phyloP scores from a whole-genome alignment of 2,113 vertebrate genomes.

The Ctenodactylus gundi region DNA sequence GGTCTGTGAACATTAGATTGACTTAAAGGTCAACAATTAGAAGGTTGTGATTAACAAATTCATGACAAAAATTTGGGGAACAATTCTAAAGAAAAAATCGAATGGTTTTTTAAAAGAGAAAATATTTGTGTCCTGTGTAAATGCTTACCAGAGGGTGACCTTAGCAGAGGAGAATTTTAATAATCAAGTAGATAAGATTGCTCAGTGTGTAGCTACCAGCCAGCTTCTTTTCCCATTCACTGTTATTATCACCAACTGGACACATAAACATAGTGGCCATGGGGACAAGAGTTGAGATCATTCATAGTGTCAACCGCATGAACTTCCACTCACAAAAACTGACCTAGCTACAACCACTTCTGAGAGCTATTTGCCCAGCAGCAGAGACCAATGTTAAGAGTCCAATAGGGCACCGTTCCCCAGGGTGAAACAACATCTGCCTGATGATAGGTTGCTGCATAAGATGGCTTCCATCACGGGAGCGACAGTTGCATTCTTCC shows the following conservation, averaged over 20 bases:
- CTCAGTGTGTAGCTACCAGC: too few species aligned
- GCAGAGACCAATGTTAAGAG: background rate
- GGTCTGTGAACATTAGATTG: background rate
- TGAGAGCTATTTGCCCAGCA: background rate
- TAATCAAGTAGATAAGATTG: background rate
- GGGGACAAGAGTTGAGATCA: background rate
- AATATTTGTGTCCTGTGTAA: too few species aligned
- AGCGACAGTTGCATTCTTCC: background rate
- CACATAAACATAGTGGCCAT: background rate
- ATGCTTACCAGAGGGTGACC: too few species aligned
- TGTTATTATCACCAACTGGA: background rate
- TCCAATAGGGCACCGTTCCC: background rate
- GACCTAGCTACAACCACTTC: too few species aligned
- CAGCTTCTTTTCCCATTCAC: background rate
- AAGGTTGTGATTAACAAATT: background rate
- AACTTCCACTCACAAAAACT: background rate
- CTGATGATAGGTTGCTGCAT: background rate
- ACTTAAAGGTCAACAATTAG: background rate
- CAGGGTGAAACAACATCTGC: background rate
- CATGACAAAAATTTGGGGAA: background rate
- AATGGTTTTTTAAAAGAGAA: background rate
- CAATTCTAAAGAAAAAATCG: background rate
- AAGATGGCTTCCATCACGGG: background rate
- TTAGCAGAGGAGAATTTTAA: background rate
- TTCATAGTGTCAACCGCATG: background rate